Evolutionary conservation across 2,113 vertebrate genomes (phyloP), one percentile per base, ranked within the genome.

Genomic region (Hassar affinis): DNA sequence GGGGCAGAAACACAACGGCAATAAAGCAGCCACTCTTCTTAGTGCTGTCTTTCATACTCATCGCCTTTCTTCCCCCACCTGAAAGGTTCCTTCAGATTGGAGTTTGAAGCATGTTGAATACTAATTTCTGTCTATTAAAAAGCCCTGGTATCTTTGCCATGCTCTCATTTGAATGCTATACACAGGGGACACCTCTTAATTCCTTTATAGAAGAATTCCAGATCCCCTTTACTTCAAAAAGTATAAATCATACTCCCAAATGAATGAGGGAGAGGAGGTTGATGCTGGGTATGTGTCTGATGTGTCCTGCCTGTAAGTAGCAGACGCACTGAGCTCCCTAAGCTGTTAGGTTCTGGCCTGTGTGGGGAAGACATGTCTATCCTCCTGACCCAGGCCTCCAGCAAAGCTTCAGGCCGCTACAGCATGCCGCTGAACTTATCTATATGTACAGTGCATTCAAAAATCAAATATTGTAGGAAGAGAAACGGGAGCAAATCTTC

Each of bases 191-290:
- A 87, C 90, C 91, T 92, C 94, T 94, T 95, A 95, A 94, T 94
- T 94, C 93, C 93, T 95, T 94, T 94, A 94, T 94, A 94, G 93
- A 92, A 90, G 90, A 92, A 93, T 94, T 94, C 93, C 93, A 94
- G 93, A 94, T 93, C 93, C 93, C 84, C 79, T 92, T 94, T 92
- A 94, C 94, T 94, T 94, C 94, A 95, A 94, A 94, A 94, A 94
- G 93, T 95, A 92, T 93, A 94, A 95, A 94, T 95, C 94, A 94
- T 94, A 95, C 93, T 95, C 94, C 92, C 94, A 95, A 94, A 94
- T 94, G 93, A 94, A 93, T 42, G 89, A 89, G 89, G 89, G 89
- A 88, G 91, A 83, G 88, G 84, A 91, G 92, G 82, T 90, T 92
- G 90, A 89, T 85, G 83, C 61, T 10, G 52, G 88, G 62, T 68